Percentiles rank a stretch among this genome's conserved stretches.
These are phyloP conservation scores for Bungarus multicinctus DNA, from an alignment of 2,113 vertebrate species.

Conservation along the genomic window DNA sequence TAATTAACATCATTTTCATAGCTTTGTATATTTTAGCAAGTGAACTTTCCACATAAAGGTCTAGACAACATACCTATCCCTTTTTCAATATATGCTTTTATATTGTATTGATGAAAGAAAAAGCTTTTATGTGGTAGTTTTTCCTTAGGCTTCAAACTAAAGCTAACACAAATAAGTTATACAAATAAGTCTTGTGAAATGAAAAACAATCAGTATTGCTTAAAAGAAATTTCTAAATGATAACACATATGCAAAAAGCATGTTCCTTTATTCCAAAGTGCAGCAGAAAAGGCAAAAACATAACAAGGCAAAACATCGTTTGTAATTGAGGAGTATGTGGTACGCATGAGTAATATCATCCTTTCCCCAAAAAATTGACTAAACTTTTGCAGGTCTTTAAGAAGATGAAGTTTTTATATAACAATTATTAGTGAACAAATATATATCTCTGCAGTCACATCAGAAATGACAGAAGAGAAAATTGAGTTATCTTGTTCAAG, in stretches of 20 bases:
- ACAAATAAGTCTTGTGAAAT: not conserved
- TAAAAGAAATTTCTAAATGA: conserved; percentile 9
- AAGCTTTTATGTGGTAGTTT: not conserved
- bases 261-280: not conserved
- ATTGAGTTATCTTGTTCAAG: not conserved
- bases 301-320: not conserved
- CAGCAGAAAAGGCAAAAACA: not conserved
- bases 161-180: not conserved
- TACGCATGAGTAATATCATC: not conserved
- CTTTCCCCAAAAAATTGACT: not conserved
- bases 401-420: not conserved
- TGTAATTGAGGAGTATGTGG: not conserved
- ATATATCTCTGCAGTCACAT: rapidly evolving
- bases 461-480: not conserved
- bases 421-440: conserved; percentile 21
- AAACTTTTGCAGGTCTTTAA: conserved; percentile 5
- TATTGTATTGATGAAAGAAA: not conserved
- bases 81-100: conserved; percentile 15
- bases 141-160: conserved; percentile 1
- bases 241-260: no score
- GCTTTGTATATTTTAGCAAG: not conserved
- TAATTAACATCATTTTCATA: not conserved
- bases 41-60: not conserved
- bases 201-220: conserved; percentile 8
- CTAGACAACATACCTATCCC: not conserved